Evolutionary conservation across 2,888 invertebrate species (phyloP), one percentile per base, ranked within the genome.

Genomic region (Limenitis camilla): DNA sequence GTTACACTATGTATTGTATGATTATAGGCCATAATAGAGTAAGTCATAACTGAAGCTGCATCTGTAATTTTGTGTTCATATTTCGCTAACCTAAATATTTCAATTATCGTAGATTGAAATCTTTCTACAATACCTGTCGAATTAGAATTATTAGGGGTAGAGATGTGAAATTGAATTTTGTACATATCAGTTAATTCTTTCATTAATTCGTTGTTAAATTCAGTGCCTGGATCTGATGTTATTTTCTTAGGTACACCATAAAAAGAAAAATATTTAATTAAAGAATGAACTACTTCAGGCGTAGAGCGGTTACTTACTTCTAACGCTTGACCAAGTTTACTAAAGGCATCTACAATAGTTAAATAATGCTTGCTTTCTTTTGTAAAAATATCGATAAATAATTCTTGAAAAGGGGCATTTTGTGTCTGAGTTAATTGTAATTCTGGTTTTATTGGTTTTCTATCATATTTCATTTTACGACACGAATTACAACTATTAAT

Each of bases 11-110:
- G 33, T 32, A 65, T 67, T 0, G 61, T 55, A 27, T 67, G 40
- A 43, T 67, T 68, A 28, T 65, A 66, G n/a, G 63, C 52, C 55
- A 62, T 61, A 8, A 65, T 53, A 0, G 64, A 43, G 32, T 63
- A 67, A 0, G 60, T 63, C 65, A 67, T 68, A 1, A 64, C 59
- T 0, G 55, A 47, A 36, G 58, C 55, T 5, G 60, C 61, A 48
- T 65, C 64, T n/a, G n/a, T n/a, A n/a, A n/a, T n/a, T n/a, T n/a
- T n/a, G n/a, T n/a, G n/a, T n/a, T n/a, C n/a, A n/a, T n/a, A n/a
- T n/a, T n/a, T n/a, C n/a, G n/a, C n/a, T n/a, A n/a, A n/a, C n/a
- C n/a, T n/a, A n/a, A n/a, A n/a, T n/a, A n/a, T 2, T 53, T 54
- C 6, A 51, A 33, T 31, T 58, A 61, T 11, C 50, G 19, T 44